Evolutionary conservation across 2,113 vertebrate species (phyloP).

Genomic region (Plectropomus leopardus): DNA sequence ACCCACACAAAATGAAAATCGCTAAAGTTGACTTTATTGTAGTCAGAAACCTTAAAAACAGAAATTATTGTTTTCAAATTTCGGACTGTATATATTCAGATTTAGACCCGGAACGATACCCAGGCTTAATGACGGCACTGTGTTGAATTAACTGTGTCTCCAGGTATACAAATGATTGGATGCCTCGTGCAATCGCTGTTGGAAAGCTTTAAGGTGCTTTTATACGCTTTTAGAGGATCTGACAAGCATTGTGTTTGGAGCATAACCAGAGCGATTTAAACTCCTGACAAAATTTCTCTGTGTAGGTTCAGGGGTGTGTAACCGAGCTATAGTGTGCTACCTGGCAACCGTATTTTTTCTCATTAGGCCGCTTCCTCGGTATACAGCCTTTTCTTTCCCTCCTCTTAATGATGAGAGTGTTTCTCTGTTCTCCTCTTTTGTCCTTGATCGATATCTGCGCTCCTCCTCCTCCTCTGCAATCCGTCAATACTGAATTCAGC

Average conservation of each 20-base stretch:
- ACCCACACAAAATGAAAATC: no score
- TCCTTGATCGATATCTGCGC: constrained; percentile 60
- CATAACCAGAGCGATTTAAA: neutral
- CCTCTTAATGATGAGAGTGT: constrained; percentile 68
- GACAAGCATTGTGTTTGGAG: neutral
- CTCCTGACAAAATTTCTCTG: neutral
- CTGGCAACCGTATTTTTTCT: constrained; percentile 27
- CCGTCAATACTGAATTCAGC: constrained; percentile 74
- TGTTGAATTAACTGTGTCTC: no score
- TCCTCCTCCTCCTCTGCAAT: constrained; percentile 23
- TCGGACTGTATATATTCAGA: no score
- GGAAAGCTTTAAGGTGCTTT: neutral
- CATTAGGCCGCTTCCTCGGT: constrained; percentile 57
- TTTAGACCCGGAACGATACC: no score
- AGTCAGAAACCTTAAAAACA: no score
- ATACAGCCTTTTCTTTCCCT: constrained; percentile 33
- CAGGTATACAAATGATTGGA: neutral
- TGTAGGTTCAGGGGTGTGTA: neutral
- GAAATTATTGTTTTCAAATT: no score
- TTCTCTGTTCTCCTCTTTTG: constrained; percentile 53
- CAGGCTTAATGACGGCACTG: no score
- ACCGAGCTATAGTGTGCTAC: neutral
- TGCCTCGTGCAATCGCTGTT: no score
- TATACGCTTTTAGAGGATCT: neutral
- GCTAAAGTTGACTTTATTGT: no score